Conservation (phyloP, 2,797 vertebrate species). For the Pampus argenteus region DNA sequence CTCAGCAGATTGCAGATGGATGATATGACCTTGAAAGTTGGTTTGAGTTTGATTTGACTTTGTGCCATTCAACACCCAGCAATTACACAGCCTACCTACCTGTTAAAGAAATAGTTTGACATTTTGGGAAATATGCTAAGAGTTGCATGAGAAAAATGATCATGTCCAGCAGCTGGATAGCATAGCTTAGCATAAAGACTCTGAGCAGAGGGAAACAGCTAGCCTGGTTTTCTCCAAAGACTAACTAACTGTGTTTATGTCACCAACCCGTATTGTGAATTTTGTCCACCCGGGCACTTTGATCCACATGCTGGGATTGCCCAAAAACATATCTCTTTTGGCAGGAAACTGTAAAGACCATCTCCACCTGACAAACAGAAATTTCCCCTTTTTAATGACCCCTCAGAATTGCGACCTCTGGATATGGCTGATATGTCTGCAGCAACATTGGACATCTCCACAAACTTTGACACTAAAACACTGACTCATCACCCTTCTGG, state of each 20-base stretch:
- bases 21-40: constrained; percentile 1
- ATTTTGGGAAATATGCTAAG: neutral
- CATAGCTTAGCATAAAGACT: neutral
- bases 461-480: neutral
- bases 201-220: neutral
- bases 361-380: no score
- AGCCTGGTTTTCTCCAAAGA: neutral
- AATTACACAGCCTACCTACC: neutral
- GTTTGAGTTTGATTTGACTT: neutral
- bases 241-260: neutral
- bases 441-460: neutral
- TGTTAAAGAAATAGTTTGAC: neutral
- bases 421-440: neutral
- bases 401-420: neutral
- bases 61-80: neutral
- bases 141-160: no score
- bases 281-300: neutral
- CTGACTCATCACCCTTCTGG: no score
- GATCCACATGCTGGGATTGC: no score
- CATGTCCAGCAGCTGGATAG: no score
- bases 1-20: neutral
- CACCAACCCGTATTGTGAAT: neutral
- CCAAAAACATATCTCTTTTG: no score
- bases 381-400: neutral
- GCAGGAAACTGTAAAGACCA: neutral